Base-by-base conservation (phyloP, 2,888 invertebrate genomes). In the Drosophila acutilabella region DNA sequence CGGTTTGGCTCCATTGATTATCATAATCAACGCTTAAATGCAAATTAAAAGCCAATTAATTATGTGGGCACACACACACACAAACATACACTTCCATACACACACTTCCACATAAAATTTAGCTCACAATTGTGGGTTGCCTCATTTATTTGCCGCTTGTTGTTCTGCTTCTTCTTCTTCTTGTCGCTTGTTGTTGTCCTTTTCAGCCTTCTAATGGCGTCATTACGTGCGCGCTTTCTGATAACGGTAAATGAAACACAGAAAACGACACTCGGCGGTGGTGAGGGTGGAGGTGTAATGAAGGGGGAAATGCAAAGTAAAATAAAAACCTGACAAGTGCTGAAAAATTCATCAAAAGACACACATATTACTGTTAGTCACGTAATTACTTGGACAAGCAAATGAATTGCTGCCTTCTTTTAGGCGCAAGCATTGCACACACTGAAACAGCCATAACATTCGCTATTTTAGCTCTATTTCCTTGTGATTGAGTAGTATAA, bases 21-120 rank as follows among this genome's bases (percentile, higher is more conserved):
- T 59, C 47, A 77, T 67, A 73, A 68, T 59, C 48, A 73, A 14
- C 61, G 73, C 56, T 78, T 48, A 73, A 75, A 73, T 73, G 64
- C 60, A 64, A 68, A 75, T 75, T 74, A 65, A 78, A 74, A 58
- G 64, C 44, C 57, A 53, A 69, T 69, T 78, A 65, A 74, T 56
- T 78, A 78, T 78, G 69, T 69, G 60, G 69, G 57, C 36, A 13
- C 48, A 57, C 50, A 51, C 44, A 42, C 52, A 52, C 14, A 38
- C 26, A 38, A 45, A 52, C 2, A 26, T 18, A 30, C 45, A 56
- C 41, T 26, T 11, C 45, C 23, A 42, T 26, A n/a, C 20, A 23
- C 33, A 42, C 16, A 18, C n/a, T 41, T 26, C 10, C 18, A 23
- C 23, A 23, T 33, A 18, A 50, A 50, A n/a, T 23, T 30, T 30